These are phyloP conservation scores for Steatornis caripensis DNA, from an alignment of 2,113 vertebrate species.

Conservation along the genomic window DNA sequence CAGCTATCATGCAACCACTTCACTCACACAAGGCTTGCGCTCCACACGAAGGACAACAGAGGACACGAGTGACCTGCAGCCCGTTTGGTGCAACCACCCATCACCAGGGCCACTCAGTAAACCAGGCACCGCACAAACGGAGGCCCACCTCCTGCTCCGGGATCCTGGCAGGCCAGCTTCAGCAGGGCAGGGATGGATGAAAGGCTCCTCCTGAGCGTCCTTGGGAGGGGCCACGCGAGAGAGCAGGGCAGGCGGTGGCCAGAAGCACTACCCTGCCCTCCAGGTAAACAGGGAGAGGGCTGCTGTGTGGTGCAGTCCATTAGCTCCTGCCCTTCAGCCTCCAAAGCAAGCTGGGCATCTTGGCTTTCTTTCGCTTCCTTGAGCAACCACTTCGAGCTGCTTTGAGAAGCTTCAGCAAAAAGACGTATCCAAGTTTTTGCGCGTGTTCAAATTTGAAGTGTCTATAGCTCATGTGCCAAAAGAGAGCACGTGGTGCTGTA, in stretches of 20 bases:
- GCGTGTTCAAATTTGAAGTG: not conserved
- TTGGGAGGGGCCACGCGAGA: not conserved
- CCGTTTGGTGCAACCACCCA: rapidly evolving
- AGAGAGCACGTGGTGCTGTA: not conserved
- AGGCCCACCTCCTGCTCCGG: not conserved
- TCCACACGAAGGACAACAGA: not conserved
- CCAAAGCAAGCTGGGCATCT: not conserved
- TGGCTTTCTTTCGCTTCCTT: not conserved
- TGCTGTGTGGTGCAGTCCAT: not conserved
- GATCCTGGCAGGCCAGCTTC: not conserved
- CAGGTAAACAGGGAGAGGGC: not conserved
- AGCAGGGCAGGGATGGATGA: not conserved
- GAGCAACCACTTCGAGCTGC: not conserved
- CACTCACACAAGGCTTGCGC: not conserved
- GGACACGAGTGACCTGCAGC: not conserved
- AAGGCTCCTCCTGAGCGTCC: not conserved
- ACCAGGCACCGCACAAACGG: not conserved
- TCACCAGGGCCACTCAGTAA: rapidly evolving
- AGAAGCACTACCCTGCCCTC: not conserved
- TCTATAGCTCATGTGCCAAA: not conserved
- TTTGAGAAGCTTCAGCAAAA: not conserved
- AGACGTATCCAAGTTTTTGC: not conserved
- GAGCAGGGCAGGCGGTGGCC: not conserved
- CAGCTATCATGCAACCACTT: rapidly evolving
- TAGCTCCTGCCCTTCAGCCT: not conserved